phyloP scores from a whole-genome alignment of 2,797 vertebrate genomes.

The Microctenopoma steveboyesi region DNA sequence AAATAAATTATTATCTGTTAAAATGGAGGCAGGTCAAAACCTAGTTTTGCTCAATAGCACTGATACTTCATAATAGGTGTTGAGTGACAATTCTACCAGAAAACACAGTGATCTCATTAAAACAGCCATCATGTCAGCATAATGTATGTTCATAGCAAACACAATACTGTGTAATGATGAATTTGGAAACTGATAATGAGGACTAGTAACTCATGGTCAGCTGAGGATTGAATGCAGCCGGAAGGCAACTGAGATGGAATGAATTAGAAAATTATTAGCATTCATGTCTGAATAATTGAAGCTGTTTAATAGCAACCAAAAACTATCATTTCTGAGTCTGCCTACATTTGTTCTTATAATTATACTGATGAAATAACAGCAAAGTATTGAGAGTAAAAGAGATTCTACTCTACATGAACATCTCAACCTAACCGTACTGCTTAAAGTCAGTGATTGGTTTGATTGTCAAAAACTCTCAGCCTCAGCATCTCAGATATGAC shows the following conservation, averaged over 20 bases:
- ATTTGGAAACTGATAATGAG: conserved; percentile 17
- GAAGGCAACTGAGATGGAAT: conserved; percentile 12
- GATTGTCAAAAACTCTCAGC: background rate
- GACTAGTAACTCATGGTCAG: conserved; percentile 13
- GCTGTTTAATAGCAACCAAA: conserved; percentile 6
- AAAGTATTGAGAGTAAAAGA: background rate
- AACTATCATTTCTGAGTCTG: background rate
- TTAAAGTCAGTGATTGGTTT: background rate
- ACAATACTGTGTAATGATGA: background rate
- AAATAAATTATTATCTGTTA: conserved; percentile 12
- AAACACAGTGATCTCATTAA: conserved; percentile 26
- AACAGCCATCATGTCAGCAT: background rate
- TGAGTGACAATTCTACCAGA: background rate
- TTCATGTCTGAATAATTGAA: conserved; percentile 24
- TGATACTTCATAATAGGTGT: conserved; percentile 14
- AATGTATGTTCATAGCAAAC: conserved; percentile 4
- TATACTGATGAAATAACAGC: background rate
- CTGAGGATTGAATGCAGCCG: conserved; percentile 9
- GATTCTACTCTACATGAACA: background rate
- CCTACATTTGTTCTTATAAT: conserved; percentile 12
- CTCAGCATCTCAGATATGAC: background rate
- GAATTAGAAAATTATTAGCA: conserved; percentile 21
- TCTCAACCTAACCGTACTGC: background rate
- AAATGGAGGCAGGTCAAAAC: conserved; percentile 24
- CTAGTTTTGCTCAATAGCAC: background rate